Evolutionary conservation across 2,888 invertebrate species (phyloP).

Genomic region (Idaea straminata): DNA sequence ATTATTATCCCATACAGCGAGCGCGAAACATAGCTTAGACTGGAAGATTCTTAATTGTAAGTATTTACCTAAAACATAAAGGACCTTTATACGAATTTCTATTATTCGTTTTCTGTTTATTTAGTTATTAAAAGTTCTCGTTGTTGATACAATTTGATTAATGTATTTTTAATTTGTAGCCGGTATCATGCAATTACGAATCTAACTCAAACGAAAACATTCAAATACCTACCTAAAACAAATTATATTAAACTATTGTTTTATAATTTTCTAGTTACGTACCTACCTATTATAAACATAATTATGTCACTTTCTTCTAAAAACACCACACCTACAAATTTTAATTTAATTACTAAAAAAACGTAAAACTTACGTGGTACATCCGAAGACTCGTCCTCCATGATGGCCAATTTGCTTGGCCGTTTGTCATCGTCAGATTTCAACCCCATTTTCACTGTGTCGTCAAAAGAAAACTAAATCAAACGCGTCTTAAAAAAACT

Average conservation of each 20-base stretch:
- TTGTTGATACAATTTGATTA: background rate
- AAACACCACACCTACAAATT: background rate
- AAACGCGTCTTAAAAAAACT: slow-evolving; percentile 12
- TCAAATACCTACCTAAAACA: background rate
- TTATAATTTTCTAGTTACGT: background rate
- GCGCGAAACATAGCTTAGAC: too few relatives aligned
- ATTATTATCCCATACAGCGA: too few relatives aligned
- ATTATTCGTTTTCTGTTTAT: too few relatives aligned
- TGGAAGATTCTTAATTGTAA: too few relatives aligned
- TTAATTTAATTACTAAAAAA: slow-evolving; percentile 3
- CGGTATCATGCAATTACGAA: background rate
- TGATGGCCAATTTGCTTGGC: slow-evolving; percentile 76
- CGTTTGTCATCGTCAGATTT: slow-evolving; percentile 70
- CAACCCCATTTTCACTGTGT: slow-evolving; percentile 71
- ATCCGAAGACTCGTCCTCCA: slow-evolving; percentile 69
- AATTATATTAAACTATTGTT: background rate
- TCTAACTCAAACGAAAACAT: background rate
- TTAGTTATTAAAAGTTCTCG: background rate
- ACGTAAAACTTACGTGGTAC: slow-evolving; percentile 59
- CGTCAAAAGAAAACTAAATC: slow-evolving; percentile 30
- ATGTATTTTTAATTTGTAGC: background rate
- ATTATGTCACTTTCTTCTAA: too few relatives aligned
- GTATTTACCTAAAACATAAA: too few relatives aligned
- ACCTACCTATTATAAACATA: too few relatives aligned
- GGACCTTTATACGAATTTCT: too few relatives aligned